Evolutionary conservation across 1,140 invertebrate genomes (phyloP).

Genomic region (Lordiphosa stackelbergi): DNA sequence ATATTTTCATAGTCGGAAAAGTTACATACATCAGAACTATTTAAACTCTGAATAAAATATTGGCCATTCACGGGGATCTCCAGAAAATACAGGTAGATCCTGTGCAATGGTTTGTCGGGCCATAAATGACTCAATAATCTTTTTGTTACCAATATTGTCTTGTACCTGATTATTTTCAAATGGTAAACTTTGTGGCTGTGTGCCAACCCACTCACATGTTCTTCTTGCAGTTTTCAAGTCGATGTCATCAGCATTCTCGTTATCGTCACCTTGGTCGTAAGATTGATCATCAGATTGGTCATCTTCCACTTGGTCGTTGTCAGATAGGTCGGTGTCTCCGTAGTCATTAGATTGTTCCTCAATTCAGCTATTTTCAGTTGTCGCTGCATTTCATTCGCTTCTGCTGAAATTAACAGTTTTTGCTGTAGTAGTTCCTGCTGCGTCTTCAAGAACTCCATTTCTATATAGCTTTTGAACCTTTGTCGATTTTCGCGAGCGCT

Average conservation of each 20-base stretch:
- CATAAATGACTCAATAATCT: constrained; percentile 7
- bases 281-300: not conserved
- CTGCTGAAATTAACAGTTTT: constrained; percentile 7
- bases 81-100: constrained; percentile 16
- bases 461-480: constrained; percentile 5
- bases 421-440: constrained; percentile 1
- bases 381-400: constrained; percentile 4
- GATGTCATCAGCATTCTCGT: not conserved
- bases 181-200: too few species aligned
- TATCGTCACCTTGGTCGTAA: constrained; percentile 1
- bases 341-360: not conserved
- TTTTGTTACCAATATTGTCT: not conserved
- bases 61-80: constrained; percentile 14
- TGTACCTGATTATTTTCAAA: too few species aligned
- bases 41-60: constrained; percentile 11
- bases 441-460: constrained; percentile 7
- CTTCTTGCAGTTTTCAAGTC: too few species aligned
- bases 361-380: constrained; percentile 1
- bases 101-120: constrained; percentile 13
- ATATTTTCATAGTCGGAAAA: constrained; percentile 16
- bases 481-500: too few species aligned
- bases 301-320: not conserved
- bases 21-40: not conserved
- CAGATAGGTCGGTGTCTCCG: too few species aligned
- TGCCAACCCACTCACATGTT: too few species aligned